These are phyloP conservation scores for Muntiacus reevesi DNA, from an alignment of 2,113 vertebrate genomes.

Conservation along the genomic window DNA sequence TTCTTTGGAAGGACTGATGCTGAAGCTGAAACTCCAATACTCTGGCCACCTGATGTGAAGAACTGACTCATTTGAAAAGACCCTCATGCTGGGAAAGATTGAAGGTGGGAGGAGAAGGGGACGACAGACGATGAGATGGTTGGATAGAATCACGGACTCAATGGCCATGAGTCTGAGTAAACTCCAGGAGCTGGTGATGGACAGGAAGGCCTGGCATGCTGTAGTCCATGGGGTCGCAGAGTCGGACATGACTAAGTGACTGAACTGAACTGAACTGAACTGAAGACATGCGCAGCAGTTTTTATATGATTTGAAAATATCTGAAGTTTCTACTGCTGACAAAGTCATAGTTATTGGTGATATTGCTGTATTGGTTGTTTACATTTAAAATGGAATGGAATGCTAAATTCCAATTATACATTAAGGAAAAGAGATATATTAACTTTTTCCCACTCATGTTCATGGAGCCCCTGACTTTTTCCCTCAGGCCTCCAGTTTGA, in stretches of 20 bases:
- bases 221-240: not conserved
- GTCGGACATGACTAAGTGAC: fast-evolving
- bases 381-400: not conserved
- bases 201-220: not conserved
- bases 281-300: not conserved
- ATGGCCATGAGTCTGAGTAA: not conserved
- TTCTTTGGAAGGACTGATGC: not conserved
- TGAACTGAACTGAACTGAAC: not conserved
- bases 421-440: not conserved
- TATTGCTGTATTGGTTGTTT: not conserved
- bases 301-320: not conserved
- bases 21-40: not conserved
- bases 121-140: not conserved
- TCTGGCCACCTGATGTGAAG: not conserved
- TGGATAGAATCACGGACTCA: not conserved
- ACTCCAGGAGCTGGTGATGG: not conserved
- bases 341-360: not conserved
- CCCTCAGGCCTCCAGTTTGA: not conserved
- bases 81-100: not conserved
- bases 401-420: not conserved
- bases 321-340: not conserved
- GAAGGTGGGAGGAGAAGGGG: not conserved
- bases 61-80: not conserved
- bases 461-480: not conserved
- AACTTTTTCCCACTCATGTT: not conserved